Conservation (phyloP, 2,113 vertebrate genomes). For the Lichenostomus cassidix region DNA sequence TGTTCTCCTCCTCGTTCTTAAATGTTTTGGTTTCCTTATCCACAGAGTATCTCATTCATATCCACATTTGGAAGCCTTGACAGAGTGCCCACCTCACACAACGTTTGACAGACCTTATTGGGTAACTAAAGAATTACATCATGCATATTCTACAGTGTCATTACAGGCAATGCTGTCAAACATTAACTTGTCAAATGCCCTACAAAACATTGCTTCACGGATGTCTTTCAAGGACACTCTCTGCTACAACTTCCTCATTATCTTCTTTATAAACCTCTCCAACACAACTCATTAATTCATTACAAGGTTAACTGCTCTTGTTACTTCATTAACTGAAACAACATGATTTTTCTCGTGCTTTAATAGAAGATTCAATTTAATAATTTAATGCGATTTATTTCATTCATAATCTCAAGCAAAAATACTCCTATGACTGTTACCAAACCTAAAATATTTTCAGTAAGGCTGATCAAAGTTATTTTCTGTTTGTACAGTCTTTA, state of each 20-base stretch:
- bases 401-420: neutral
- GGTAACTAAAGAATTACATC: neutral
- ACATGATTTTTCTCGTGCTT: conserved; percentile 19
- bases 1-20: neutral
- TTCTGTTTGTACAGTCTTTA: neutral
- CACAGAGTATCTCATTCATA: neutral
- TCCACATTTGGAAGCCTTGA: neutral
- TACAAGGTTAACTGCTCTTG: conserved; percentile 40
- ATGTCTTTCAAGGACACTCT: conserved; percentile 8
- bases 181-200: conserved; percentile 13
- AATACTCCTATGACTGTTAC: neutral
- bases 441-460: neutral
- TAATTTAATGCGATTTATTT: conserved; percentile 12
- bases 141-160: neutral
- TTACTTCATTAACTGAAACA: conserved; percentile 39
- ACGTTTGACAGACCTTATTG: neutral
- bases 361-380: conserved; percentile 16
- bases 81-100: neutral
- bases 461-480: neutral
- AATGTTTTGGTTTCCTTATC: neutral
- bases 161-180: neutral
- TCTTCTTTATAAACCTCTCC: conserved; percentile 17
- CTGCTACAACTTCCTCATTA: conserved; percentile 19
- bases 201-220: neutral
- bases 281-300: conserved; percentile 30